Evolutionary conservation across 2,797 vertebrate species (phyloP).

Genomic region (Leucoraja ocellata): DNA sequence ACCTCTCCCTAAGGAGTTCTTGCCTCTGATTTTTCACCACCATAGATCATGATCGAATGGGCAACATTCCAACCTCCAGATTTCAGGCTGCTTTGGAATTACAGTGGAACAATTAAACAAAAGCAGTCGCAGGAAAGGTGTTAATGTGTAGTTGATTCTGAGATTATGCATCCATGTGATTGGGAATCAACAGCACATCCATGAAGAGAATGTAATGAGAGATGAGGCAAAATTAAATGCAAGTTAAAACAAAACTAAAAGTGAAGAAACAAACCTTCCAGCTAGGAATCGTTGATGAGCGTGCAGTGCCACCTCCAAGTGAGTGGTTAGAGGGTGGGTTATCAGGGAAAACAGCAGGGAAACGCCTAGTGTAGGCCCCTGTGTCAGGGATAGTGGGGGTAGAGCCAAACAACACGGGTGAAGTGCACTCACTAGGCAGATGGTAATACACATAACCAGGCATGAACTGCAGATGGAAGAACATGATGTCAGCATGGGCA

Average conservation of each 20-base stretch:
- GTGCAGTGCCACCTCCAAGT: slow-evolving; percentile 17
- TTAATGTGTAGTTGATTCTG: background rate
- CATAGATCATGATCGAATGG: background rate
- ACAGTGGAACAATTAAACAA: no score
- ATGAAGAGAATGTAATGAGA: background rate
- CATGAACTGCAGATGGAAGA: slow-evolving; percentile 38
- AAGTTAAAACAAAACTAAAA: background rate
- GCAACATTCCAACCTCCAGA: background rate
- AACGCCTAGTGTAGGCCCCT: background rate
- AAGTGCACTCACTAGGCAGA: slow-evolving; percentile 12
- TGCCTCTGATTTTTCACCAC: background rate
- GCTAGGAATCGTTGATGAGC: slow-evolving; percentile 33
- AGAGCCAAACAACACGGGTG: slow-evolving; percentile 26
- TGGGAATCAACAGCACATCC: background rate
- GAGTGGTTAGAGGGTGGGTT: slow-evolving; percentile 13
- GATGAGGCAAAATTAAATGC: background rate
- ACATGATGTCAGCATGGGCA: slow-evolving; percentile 30
- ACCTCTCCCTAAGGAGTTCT: background rate
- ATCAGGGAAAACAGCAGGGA: slow-evolving; percentile 14
- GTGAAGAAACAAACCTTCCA: slow-evolving; percentile 38
- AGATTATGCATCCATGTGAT: slow-evolving; percentile 14
- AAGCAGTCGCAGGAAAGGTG: background rate
- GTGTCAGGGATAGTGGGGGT: background rate
- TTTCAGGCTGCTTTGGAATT: background rate
- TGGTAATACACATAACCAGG: slow-evolving; percentile 20